Percentiles rank a stretch among this genome's conserved stretches.
Evolutionary conservation across 30 jellyfish, hydroid and myxozoan genomes (phyloP).

Genomic region (Catostylus mosaicus): DNA sequence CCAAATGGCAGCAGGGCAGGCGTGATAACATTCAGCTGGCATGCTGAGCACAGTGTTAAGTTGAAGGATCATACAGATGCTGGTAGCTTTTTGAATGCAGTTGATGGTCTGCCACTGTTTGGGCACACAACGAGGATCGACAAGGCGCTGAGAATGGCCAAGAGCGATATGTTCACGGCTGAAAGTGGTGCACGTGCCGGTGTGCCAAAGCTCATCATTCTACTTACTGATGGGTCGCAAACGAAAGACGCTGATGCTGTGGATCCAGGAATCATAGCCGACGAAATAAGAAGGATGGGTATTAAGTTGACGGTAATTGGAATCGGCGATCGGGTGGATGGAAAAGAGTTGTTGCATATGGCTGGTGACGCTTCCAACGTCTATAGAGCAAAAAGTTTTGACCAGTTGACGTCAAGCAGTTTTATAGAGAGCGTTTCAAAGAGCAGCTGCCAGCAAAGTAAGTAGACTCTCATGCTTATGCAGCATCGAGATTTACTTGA

Average conservation of each 20-base stretch:
- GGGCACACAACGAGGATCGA: conserved; percentile 81
- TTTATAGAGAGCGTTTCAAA: conserved; percentile 29
- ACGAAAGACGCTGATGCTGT: conserved; percentile 69
- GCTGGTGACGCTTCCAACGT: conserved; percentile 64
- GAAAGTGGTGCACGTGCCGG: conserved; percentile 74
- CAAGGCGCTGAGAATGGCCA: conserved; percentile 59
- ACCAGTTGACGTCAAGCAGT: conserved; percentile 42
- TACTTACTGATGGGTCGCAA: conserved; percentile 83
- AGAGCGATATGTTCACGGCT: conserved; percentile 54
- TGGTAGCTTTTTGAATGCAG: conserved; percentile 48
- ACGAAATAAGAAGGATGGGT: conserved; percentile 51
- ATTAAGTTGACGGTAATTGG: conserved; percentile 57
- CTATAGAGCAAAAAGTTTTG: conserved; percentile 48
- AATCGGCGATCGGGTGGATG: conserved; percentile 46
- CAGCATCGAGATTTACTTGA: too few species aligned
- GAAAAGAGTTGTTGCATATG: conserved; percentile 34
- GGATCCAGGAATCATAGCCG: conserved; percentile 75
- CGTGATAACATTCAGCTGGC: conserved; percentile 64
- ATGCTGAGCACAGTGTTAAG: conserved; percentile 67
- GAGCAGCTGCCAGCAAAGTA: conserved; percentile 60
- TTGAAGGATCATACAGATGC: conserved; percentile 34
- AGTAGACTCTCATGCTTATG: too few species aligned
- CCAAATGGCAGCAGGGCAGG: conserved; percentile 70
- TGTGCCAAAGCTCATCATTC: conserved; percentile 60
- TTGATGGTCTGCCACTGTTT: conserved; percentile 59